Evolutionary conservation across 2,888 invertebrate genomes (phyloP).

Genomic region (Mystacides longicornis): DNA sequence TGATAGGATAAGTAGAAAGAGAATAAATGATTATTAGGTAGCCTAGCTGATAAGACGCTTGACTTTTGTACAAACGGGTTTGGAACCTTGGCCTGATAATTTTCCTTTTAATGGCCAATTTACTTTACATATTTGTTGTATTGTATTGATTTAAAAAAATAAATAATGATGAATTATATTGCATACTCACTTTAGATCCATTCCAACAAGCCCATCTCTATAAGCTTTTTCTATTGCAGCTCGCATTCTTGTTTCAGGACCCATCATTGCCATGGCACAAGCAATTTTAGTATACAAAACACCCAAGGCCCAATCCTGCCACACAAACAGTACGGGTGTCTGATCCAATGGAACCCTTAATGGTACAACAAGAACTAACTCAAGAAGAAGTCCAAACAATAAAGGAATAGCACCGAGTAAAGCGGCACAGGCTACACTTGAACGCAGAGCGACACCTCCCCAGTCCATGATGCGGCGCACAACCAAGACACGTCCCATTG

Average conservation of each 20-base stretch:
- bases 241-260: constrained; percentile 91
- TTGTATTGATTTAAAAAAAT: neutral
- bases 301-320: constrained; percentile 98
- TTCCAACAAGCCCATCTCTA: constrained; percentile 86
- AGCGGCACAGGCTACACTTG: constrained; percentile 67
- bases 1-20: too few species aligned
- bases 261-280: constrained; percentile 95
- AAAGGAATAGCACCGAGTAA: constrained; percentile 87
- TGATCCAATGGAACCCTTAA: constrained; percentile 86
- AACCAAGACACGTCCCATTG: constrained; percentile 76
- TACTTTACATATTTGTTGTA: too few species aligned
- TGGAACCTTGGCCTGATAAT: neutral
- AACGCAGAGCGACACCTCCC: constrained; percentile 67
- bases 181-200: constrained; percentile 70
- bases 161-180: neutral
- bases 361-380: constrained; percentile 86
- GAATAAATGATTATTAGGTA: too few species aligned
- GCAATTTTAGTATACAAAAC: constrained; percentile 97
- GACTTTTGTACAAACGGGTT: too few species aligned
- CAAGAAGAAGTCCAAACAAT: constrained; percentile 84
- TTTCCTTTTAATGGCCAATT: too few species aligned
- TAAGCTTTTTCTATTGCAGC: constrained; percentile 89
- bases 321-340: constrained; percentile 80
- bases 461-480: constrained; percentile 64
- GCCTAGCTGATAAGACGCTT: too few species aligned